Base-by-base conservation (phyloP, 2,797 vertebrate species). In the Toxotes lorentzi region DNA sequence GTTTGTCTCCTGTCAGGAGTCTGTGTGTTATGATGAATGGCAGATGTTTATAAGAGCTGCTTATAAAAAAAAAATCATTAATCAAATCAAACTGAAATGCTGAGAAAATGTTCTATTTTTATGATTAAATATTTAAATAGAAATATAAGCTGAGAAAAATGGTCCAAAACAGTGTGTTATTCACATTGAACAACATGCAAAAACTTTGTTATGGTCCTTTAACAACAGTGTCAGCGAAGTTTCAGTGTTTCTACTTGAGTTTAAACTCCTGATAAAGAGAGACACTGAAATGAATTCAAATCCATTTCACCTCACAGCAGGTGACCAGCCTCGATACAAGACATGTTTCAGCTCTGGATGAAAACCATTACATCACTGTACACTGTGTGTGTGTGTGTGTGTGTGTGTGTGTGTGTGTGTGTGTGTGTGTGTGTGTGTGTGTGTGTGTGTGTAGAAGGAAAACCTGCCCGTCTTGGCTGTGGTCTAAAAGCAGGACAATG, bases 231-330 rank as follows among this genome's bases (percentile, higher is more conserved):
- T 67, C 38, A 45, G 13, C 7, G 41, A 59, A 43, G 75, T 65
- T 74, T 81, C 60, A 83, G 41, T 85, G 83, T 88, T 89, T 85
- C 76, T 62, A 9, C 32, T 78, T 9, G 24, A 74, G 61, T 43
- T 34, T 86, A 60, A 85, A 86, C 64, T 79, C 40, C 58, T 64
- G 78, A 48, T 76, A 40, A 66, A 80, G 67, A 27, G 21, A 75
- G 61, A 87, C 83, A 84, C 53, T 79, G 40, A 87, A 86, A 84
- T 68, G 19, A 73, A 87, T 85, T 83, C 73, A 90, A 73, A 81
- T 73, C 72, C 82, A 78, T 60, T 84, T 87, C 82, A 88, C 84
- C 81, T 89, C 91, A 56, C 89, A 92, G 90, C 91, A 91, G 91
- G 91, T 90, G 90, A 86, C 19, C 74, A 7, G 61, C 76, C 73